Base-by-base conservation (phyloP, 2,113 vertebrate species). In the Motacilla alba region DNA sequence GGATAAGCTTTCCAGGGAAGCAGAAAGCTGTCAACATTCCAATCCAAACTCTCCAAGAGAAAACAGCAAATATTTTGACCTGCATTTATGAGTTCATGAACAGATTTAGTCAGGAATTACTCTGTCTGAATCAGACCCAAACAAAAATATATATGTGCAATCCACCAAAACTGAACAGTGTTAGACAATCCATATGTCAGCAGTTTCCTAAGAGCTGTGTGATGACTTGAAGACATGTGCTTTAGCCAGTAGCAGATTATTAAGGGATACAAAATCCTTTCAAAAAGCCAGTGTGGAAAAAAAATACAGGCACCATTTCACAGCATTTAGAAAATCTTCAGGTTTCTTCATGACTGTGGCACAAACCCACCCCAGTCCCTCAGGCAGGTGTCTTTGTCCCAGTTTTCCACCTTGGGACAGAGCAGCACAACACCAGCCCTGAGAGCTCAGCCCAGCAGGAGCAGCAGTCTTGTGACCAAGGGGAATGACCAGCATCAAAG, bases 381-480 rank as follows among this genome's bases (percentile, higher is more conserved):
- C 77, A 21, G 68, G 92, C 68, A 93, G 49, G 53, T 84, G 64
- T 90, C 72, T 93, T 53, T 75, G 47, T 59, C 68, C 55, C 46
- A 69, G 43, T 90, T 87, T 89, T 73, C 50, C 60, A 52, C 50
- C 50, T 84, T 55, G 35, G 52, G 69, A 86, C 0, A 63, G 20
- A 80, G 50, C 33, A 80, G 75, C 59, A 77, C 22, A 56, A 2
- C 35, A 49, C 15, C 37, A n/a, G 4, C 64, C 30, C 49, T 24
- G 26, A 47, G 23, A 72, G 84, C 56, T 26, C 2, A 0, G 72
- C 50, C 53, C 17, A 3, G 18, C 20, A 83, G 56, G 4, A 89
- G 28, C 50, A 52, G 64, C 69, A 8, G 5, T 24, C 0, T 0
- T 0, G 0, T 41, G 70, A 85, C 0, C 9, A 59, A 7, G 10